Conservation (phyloP, 2,888 invertebrate genomes). For the Euclidia mi region DNA sequence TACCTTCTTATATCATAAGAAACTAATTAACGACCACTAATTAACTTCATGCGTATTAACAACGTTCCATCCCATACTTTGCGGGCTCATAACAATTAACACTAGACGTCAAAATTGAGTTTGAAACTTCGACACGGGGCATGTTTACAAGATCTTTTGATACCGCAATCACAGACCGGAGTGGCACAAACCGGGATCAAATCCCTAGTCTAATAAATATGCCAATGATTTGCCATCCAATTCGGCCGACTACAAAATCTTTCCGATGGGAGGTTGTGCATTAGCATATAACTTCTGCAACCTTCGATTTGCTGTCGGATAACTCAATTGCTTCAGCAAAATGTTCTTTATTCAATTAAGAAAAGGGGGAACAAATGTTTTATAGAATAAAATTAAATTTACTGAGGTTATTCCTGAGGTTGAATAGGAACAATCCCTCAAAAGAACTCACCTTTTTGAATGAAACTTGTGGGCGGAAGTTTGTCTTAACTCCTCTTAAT, state of each 20-base stretch:
- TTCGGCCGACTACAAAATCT: constrained; percentile 80
- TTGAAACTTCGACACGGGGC: constrained; percentile 36
- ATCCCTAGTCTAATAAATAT: constrained; percentile 85
- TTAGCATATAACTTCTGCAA: constrained; percentile 78
- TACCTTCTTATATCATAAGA: not conserved
- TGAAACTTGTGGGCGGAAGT: constrained; percentile 76
- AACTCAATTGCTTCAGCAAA: constrained; percentile 6
- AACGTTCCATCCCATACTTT: constrained; percentile 9
- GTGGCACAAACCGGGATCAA: constrained; percentile 63
- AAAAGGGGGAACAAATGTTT: constrained; percentile 17
- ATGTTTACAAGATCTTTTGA: constrained; percentile 61
- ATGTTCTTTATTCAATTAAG: constrained; percentile 16
- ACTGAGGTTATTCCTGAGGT: constrained; percentile 55
- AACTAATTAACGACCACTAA: not conserved
- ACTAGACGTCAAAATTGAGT: constrained; percentile 42
- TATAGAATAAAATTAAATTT: constrained; percentile 41
- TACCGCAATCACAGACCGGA: constrained; percentile 65
- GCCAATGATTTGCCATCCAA: constrained; percentile 85
- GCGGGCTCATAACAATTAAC: constrained; percentile 22
- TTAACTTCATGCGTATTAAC: not conserved
- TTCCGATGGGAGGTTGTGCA: constrained; percentile 82
- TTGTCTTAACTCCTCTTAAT: constrained; percentile 80
- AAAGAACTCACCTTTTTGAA: constrained; percentile 78
- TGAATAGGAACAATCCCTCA: constrained; percentile 76
- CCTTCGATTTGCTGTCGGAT: constrained; percentile 51